Evolutionary conservation across 2,113 vertebrate genomes (phyloP), one percentile per base, ranked within the genome.

Genomic region (Antennarius striatus): DNA sequence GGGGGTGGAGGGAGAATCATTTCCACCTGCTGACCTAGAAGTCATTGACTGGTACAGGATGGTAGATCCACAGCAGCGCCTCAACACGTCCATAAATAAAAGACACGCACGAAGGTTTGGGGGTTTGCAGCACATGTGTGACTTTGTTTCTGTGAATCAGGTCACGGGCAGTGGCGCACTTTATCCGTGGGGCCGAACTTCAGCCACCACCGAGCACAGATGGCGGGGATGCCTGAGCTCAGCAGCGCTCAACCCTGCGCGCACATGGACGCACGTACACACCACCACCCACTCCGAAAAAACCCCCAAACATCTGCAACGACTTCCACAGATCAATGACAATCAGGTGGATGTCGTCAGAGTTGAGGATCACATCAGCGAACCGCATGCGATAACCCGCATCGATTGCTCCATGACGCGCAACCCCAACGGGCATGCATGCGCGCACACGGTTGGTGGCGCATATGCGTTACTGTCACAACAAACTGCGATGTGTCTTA

Each of bases 141-240:
- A 36, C 32, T 7, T 71, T 79, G 46, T 53, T 75, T 61, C 53
- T 47, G 71, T 77, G 80, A 87, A 85, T 77, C 67, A 79, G 81
- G 84, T 85, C 86, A 88, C 72, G 73, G 77, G 76, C 82, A 81
- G 84, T 82, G 82, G 82, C 74, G 79, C 71, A 81, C 73, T 84
- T 82, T 82, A 89, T 90, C 82, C 88, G 69, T 88, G 69, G 88
- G 88, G 70, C 87, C 90, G 66, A 83, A 82, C 86, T 90, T 90
- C 65, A 84, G 82, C 86, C 87, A 85, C 70, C 79, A 81, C 75
- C 40, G 55, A 74, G 81, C 73, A 84, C 90, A 86, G 85, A 84
- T 89, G 90, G 81, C 56, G 77, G 81, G 81, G 84, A 86, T 88
- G 85, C 82, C 82, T 85, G 64, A 48, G 79, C 75, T 83, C 69